Percentiles rank a stretch among this genome's conserved stretches.
phyloP scores from a whole-genome alignment of 1,140 invertebrate genomes.

The Hestina assimilis region DNA sequence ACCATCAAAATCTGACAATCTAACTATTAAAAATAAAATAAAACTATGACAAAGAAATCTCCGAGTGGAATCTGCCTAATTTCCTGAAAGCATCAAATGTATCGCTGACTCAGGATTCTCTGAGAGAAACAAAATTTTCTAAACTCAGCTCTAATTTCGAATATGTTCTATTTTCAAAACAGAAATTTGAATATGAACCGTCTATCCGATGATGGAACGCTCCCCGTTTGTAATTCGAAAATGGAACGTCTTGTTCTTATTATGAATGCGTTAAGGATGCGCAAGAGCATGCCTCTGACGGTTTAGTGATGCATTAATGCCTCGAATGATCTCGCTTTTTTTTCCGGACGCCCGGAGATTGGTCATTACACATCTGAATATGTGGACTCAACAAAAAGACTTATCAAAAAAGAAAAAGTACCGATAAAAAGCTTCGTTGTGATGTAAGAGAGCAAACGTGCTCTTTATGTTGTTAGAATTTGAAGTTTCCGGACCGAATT shows the following conservation, averaged over 20 bases:
- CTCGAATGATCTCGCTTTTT: conserved; percentile 66
- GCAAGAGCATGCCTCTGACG: conserved; percentile 69
- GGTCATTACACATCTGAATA: conserved; percentile 76
- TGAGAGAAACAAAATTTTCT: conserved; percentile 12
- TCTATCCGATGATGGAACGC: conserved; percentile 52
- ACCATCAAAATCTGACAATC: too few relatives aligned
- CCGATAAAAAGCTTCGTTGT: conserved; percentile 60
- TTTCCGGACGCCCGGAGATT: conserved; percentile 68
- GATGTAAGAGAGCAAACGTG: conserved; percentile 70
- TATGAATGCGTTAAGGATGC: conserved; percentile 74
- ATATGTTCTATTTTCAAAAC: conserved; percentile 64
- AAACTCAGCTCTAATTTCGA: conserved; percentile 33
- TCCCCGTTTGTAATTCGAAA: conserved; percentile 66
- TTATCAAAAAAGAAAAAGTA: conserved; percentile 67
- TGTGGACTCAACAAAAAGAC: conserved; percentile 66
- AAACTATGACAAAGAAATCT: neutral
- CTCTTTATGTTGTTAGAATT: conserved; percentile 69
- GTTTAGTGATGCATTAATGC: conserved; percentile 76
- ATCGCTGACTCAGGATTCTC: conserved; percentile 20
- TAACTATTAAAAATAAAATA: neutral
- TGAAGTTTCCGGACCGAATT: conserved; percentile 68
- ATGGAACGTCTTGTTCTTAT: conserved; percentile 69
- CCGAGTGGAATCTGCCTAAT: conserved; percentile 14
- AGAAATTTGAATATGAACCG: conserved; percentile 68
- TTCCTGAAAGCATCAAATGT: conserved; percentile 27